Base-by-base conservation (phyloP, 2,888 invertebrate species). In the Elmis aenea region DNA sequence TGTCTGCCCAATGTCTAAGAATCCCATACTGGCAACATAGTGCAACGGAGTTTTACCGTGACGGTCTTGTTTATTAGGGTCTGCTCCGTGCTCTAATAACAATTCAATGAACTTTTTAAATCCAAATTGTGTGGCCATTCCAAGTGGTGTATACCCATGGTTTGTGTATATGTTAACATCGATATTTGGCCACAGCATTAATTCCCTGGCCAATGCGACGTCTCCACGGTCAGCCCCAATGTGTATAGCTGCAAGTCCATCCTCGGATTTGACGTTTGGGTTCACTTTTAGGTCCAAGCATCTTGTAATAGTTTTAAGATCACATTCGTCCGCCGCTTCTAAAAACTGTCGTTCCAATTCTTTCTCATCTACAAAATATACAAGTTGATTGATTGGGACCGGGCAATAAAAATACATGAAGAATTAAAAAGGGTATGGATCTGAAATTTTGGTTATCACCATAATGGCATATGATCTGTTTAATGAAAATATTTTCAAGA, bases 1-100 rank as follows among this genome's bases (percentile, higher is more conserved):
- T 2, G 64, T 12, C 4, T 45, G 40, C 1, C 69, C 57, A 2
- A 64, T 56, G 1, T 29, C 35, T 9, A 47, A 40, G 6, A 23
- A 24, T 10, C 30, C 26, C 14, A 20, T 11, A 15, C 36, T 32
- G 8, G 18, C 5, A 18, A 8, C 5, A 6, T 18, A 6, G 8
- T 18, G 18, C 18, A 18, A 8, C 5, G 18, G 18, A 8, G 18
- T 18, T 18, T 18, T 5, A 8, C 8, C 8, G 18, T 8, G 8
- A 18, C 5, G 8, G 8, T 18, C 8, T 18, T 5, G 18, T 12
- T 26, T 14, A 4, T 44, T 36, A 13, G 27, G 13, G 23, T 37
- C 12, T 5, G 33, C 37, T 16, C 40, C 40, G 26, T 26, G 5
- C 2, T 9, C 3, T 31, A 40, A 2, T n/a, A 44, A 9, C 4